Conservation (phyloP, 2,113 vertebrate species). For the Equus quagga region DNA sequence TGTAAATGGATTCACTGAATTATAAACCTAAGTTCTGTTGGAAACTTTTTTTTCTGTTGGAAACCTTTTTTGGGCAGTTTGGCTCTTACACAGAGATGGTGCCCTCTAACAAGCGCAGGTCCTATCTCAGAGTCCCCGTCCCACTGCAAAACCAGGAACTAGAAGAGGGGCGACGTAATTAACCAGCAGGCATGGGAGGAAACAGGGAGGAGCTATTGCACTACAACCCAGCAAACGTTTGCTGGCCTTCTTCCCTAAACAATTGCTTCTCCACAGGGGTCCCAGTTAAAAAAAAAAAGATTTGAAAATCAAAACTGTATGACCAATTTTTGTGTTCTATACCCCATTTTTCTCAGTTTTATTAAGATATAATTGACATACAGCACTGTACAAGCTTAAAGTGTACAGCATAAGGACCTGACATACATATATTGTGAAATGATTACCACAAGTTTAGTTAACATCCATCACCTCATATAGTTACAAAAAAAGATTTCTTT, state of each 20-base stretch:
- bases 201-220: neutral
- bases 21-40: neutral
- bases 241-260: neutral
- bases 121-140: neutral
- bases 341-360: neutral
- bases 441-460: no score
- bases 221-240: neutral
- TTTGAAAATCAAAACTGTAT: neutral
- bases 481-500: no score
- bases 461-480: no score
- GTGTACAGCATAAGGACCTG: no score
- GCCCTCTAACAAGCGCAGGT: neutral
- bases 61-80: neutral
- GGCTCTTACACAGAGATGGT: neutral
- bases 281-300: neutral
- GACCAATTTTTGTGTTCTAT: neutral
- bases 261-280: neutral
- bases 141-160: neutral
- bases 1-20: neutral
- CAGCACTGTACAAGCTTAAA: no score
- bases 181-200: neutral
- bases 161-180: neutral
- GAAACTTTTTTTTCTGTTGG: neutral
- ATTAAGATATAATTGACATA: no score
- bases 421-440: no score